Evolutionary conservation across 2,113 vertebrate species (phyloP).

Genomic region (Coptodon rendalli): DNA sequence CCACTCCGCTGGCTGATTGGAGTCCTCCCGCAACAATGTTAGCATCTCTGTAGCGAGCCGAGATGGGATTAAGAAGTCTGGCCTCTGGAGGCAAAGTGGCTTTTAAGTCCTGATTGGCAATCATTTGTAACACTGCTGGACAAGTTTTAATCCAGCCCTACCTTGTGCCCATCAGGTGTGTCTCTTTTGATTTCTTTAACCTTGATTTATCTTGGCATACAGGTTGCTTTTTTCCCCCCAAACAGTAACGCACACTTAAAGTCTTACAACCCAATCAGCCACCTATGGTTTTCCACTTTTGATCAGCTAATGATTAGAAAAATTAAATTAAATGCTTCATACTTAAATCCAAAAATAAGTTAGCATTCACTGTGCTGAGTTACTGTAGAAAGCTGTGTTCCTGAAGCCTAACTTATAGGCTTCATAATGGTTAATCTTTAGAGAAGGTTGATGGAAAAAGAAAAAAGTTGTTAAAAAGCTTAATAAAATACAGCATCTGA

Average conservation of each 20-base stretch:
- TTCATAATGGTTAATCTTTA: not conserved
- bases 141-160: slow-evolving; percentile 44
- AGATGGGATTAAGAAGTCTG: slow-evolving; percentile 41
- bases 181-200: slow-evolving; percentile 48
- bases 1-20: slow-evolving; percentile 48
- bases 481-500: not conserved
- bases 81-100: slow-evolving; percentile 35
- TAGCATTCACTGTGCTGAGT: not conserved
- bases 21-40: slow-evolving; percentile 48
- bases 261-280: slow-evolving; percentile 14
- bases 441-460: not conserved
- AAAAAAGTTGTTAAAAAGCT: not conserved
- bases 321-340: not conserved
- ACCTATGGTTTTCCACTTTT: slow-evolving; percentile 6
- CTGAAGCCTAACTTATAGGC: not conserved
- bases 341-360: not conserved
- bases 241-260: not conserved
- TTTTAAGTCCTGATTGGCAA: slow-evolving; percentile 61
- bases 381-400: not conserved
- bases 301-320: not conserved
- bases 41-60: slow-evolving; percentile 32
- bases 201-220: slow-evolving; percentile 36
- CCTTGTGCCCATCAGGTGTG: slow-evolving; percentile 19
- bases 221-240: not conserved
- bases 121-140: slow-evolving; percentile 49